A percentile compares a stretch with the other conserved stretches of the same genome.
Evolutionary conservation across 1,140 invertebrate species (phyloP).

Genomic region (Panonychus citri): DNA sequence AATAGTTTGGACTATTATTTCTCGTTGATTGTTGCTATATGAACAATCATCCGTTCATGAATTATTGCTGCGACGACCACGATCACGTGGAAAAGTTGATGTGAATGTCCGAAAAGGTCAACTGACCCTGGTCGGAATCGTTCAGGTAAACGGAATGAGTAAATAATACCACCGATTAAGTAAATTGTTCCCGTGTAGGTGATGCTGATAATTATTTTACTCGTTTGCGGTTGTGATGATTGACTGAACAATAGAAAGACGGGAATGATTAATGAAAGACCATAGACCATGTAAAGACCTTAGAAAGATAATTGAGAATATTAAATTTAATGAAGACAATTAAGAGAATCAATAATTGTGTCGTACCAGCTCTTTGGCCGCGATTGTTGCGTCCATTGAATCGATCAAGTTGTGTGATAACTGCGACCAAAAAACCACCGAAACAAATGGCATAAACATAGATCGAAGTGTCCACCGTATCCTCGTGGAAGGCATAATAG

Average conservation of each 20-base stretch:
- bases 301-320: no score
- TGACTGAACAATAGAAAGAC: no score
- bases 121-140: slow-evolving; percentile 96
- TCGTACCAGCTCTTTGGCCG: background rate
- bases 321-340: background rate
- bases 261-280: no score
- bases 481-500: background rate
- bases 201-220: no score
- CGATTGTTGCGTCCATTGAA: background rate
- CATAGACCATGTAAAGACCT: no score
- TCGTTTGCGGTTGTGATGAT: no score
- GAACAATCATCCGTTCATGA: no score
- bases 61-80: slow-evolving; percentile 40
- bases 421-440: background rate
- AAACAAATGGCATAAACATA: background rate
- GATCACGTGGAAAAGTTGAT: slow-evolving; percentile 80
- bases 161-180: slow-evolving; percentile 78
- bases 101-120: slow-evolving; percentile 54
- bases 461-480: background rate
- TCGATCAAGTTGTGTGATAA: background rate
- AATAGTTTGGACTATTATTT: no score
- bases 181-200: slow-evolving; percentile 64
- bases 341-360: background rate
- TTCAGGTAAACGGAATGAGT: slow-evolving; percentile 83
- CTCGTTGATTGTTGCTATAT: no score